Conservation (phyloP, 1,140 invertebrate species). For the Cydia fagiglandana region DNA sequence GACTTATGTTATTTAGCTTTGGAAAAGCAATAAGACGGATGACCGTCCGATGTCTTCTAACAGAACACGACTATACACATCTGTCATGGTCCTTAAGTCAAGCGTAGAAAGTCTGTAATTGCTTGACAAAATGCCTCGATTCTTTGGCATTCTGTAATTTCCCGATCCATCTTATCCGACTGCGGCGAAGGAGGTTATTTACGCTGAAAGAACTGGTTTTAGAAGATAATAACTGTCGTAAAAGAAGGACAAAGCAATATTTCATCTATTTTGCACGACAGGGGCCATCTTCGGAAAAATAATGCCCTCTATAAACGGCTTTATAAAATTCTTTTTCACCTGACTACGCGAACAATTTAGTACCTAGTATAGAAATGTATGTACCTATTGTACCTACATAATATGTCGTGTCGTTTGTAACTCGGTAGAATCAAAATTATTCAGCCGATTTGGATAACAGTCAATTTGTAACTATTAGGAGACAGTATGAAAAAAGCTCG, state of each 20-base stretch:
- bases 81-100: background rate
- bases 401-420: too few relatives aligned
- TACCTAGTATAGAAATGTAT: too few relatives aligned
- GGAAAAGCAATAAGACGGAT: background rate
- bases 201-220: background rate
- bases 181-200: background rate
- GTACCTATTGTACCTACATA: too few relatives aligned
- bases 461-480: too few relatives aligned
- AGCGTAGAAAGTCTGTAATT: background rate
- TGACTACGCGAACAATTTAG: too few relatives aligned
- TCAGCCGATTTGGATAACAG: too few relatives aligned
- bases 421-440: too few relatives aligned
- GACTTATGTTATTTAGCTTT: background rate
- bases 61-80: background rate
- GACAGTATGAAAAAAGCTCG: too few relatives aligned
- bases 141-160: background rate
- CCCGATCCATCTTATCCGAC: constrained; percentile 5
- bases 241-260: background rate
- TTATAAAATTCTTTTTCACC: too few relatives aligned
- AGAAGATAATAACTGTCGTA: background rate
- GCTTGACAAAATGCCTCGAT: background rate
- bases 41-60: background rate
- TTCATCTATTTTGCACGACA: background rate
- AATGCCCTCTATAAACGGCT: too few relatives aligned
- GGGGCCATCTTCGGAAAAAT: too few relatives aligned